Evolutionary conservation across 2,797 vertebrate genomes (phyloP), one percentile per base, ranked within the genome.

Genomic region (Carduelis carduelis): DNA sequence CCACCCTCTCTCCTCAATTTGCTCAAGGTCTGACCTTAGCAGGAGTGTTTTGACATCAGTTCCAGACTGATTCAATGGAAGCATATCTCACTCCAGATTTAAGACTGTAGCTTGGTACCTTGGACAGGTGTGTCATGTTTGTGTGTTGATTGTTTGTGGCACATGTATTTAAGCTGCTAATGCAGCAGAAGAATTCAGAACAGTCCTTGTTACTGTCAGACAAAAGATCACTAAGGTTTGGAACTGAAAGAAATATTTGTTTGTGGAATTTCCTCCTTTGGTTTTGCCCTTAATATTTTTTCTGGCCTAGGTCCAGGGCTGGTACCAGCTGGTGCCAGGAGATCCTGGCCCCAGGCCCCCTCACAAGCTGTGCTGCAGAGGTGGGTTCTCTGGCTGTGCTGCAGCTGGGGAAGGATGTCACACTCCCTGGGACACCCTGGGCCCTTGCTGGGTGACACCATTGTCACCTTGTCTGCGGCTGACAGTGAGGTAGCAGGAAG

Each of bases 1-100:
- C 75, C 68, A 87, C 86, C 84, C 65, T 61, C 63, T 79, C 78
- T 66, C 63, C 83, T 95, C 59, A 30, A 12, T 84, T 95, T 95
- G 60, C 88, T 82, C 88, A 41, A 92, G 87, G 92, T 88, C 56
- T 89, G 95, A 93, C 83, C 91, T 90, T 71, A 96, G 63, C 63
- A 14, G 80, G 61, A 93, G 72, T 63, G 87, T 93, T 96, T 70
- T 90, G 68, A 66, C 85, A 71, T n/a, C 79, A 72, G 30, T 21
- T 35, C 71, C 83, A 64, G 93, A 81, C 50, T 22, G 59, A 70
- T 65, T 78, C 18, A 3, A 34, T 61, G 64, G 52, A 76, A 52
- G 37, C 0, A 5, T 61, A 39, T 68, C 90, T 89, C 3, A 1
- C 50, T 89, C 59, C 5, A 14, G 26, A 35, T 72, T 41, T 35